phyloP scores from a whole-genome alignment of 2,113 vertebrate genomes.

The Thermophis baileyi region DNA sequence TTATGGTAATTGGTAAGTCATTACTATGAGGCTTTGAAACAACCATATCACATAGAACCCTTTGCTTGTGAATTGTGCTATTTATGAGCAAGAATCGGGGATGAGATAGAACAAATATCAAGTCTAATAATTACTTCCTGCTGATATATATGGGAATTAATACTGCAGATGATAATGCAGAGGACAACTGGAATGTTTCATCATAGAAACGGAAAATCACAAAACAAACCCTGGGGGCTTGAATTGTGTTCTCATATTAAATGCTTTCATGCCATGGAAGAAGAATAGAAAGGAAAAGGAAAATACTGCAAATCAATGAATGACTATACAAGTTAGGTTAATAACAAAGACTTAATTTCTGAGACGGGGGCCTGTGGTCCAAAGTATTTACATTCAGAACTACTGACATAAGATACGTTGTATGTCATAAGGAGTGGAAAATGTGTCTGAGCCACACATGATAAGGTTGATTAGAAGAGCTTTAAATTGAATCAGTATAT shows the following conservation, averaged over 20 bases:
- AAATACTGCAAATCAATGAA: background rate
- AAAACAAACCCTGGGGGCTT: background rate
- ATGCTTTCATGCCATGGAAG: background rate
- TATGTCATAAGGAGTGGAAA: background rate
- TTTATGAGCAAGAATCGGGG: background rate
- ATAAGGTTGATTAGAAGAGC: background rate
- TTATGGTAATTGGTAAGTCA: background rate
- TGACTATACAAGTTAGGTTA: background rate
- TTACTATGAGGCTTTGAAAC: background rate
- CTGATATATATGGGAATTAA: background rate
- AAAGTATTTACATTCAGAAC: background rate
- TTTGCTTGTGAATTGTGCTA: background rate
- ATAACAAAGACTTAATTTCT: background rate
- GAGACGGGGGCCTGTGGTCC: background rate
- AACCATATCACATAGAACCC: background rate
- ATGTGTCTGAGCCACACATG: background rate
- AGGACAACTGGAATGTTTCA: background rate
- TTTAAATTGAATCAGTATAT: background rate
- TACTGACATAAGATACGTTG: background rate
- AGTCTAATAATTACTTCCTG: background rate
- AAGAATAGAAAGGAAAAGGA: background rate
- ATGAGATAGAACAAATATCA: background rate
- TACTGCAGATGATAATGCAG: background rate
- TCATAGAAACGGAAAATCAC: background rate
- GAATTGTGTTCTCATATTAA: background rate